Percentiles rank a stretch among this genome's conserved stretches.
phyloP scores from a whole-genome alignment of 2,113 vertebrate genomes.

The Hepsetus odoe region DNA sequence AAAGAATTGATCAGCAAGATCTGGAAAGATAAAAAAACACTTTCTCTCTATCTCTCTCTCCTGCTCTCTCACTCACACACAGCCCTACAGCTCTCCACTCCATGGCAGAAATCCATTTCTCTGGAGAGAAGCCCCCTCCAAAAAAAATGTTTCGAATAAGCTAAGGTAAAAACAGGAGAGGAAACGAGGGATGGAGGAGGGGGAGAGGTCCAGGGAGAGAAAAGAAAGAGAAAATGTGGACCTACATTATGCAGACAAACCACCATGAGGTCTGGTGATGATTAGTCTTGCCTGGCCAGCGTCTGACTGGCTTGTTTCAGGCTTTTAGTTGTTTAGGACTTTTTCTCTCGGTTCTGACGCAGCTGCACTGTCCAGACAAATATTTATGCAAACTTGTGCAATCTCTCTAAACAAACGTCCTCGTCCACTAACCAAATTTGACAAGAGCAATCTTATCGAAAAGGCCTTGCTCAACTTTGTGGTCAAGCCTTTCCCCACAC shows the following conservation, averaged over 20 bases:
- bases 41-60: too few species aligned
- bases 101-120: slow-evolving; percentile 70
- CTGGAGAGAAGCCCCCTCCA: slow-evolving; percentile 48
- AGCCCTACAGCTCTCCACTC: slow-evolving; percentile 47
- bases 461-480: too few species aligned
- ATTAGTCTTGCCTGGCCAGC: not conserved
- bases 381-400: too few species aligned
- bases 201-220: not conserved
- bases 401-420: too few species aligned
- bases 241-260: not conserved
- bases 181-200: slow-evolving; percentile 40
- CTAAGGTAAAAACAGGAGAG: slow-evolving; percentile 32
- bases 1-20: slow-evolving; percentile 68
- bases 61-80: not conserved
- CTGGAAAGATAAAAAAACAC: slow-evolving; percentile 33
- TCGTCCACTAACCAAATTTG: not conserved
- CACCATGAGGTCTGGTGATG: not conserved
- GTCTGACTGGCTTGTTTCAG: not conserved
- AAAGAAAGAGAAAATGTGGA: not conserved
- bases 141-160: slow-evolving; percentile 1
- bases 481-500: too few species aligned
- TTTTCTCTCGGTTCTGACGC: not conserved
- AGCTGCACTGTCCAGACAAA: not conserved
- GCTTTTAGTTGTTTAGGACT: not conserved
- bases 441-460: too few species aligned